Percentiles rank a stretch among this genome's conserved stretches.
Evolutionary conservation across 2,797 vertebrate species (phyloP).

Genomic region (Acipenser transmontanus): DNA sequence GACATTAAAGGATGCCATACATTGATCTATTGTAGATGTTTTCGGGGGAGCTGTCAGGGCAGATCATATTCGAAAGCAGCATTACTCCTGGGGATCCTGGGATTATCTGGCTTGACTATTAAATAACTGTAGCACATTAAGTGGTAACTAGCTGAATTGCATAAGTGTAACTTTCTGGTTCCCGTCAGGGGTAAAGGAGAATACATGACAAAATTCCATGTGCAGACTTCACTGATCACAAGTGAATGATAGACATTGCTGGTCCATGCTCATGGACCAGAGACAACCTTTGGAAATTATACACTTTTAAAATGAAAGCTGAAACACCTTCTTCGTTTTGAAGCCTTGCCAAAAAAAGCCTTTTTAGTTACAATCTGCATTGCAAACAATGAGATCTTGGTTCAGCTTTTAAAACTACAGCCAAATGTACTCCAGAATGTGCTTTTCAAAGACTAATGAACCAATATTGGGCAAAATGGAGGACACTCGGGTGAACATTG

Average conservation of each 20-base stretch:
- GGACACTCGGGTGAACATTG: too few relatives aligned
- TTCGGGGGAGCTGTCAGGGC: neutral
- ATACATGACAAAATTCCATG: neutral
- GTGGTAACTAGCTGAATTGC: neutral
- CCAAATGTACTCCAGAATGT: too few relatives aligned
- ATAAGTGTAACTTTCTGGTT: neutral
- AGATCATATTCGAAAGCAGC: too few relatives aligned
- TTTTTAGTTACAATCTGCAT: too few relatives aligned
- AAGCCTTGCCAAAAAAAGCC: neutral
- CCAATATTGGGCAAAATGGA: too few relatives aligned
- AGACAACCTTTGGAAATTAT: neutral
- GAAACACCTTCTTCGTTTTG: neutral
- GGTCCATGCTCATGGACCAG: too few relatives aligned
- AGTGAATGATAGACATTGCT: too few relatives aligned
- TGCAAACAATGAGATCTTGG: too few relatives aligned
- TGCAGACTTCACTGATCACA: neutral
- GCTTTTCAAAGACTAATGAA: too few relatives aligned
- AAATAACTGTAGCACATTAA: neutral
- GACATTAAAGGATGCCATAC: neutral
- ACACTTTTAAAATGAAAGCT: neutral
- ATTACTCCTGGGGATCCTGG: too few relatives aligned
- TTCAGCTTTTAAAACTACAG: too few relatives aligned
- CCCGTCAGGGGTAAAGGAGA: neutral
- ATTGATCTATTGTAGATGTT: neutral
- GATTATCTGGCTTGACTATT: neutral